Percentiles rank a stretch among this genome's conserved stretches.
Evolutionary conservation across 2,113 vertebrate genomes (phyloP).

Genomic region (Trichomycterus rosablanca): DNA sequence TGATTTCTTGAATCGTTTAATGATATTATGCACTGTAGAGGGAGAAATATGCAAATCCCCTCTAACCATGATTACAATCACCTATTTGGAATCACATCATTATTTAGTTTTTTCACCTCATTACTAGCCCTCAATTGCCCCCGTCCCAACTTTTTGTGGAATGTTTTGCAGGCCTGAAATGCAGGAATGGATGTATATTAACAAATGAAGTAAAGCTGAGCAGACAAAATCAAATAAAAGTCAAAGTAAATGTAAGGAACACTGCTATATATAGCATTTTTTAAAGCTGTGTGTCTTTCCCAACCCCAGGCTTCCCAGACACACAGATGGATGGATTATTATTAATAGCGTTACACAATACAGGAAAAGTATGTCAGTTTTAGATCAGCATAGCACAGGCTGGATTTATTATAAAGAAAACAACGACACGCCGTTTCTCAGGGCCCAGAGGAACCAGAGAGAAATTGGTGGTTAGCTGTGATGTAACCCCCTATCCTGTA

Average conservation of each 20-base stretch:
- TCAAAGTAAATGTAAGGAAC: background rate
- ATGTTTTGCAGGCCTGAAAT: too few species aligned
- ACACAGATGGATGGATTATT: too few species aligned
- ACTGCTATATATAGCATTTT: background rate
- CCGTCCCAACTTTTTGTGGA: too few species aligned
- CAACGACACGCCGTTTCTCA: background rate
- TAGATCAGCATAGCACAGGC: conserved; percentile 10
- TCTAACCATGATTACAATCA: too few species aligned
- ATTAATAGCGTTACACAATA: conserved; percentile 24
- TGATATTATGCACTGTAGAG: too few species aligned
- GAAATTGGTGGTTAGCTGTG: background rate
- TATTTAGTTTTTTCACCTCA: too few species aligned
- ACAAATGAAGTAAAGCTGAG: background rate
- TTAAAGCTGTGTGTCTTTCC: background rate
- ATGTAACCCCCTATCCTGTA: background rate
- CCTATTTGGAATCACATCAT: too few species aligned
- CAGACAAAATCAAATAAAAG: background rate
- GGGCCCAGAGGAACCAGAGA: background rate
- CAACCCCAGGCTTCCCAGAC: too few species aligned
- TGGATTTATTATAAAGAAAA: conserved; percentile 22
- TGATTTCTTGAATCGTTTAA: too few species aligned
- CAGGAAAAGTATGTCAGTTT: background rate
- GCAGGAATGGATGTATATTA: too few species aligned
- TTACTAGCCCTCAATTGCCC: too few species aligned
- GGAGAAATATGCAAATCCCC: too few species aligned